These are phyloP conservation scores for Lithophane leautieri DNA, from an alignment of 2,888 invertebrate genomes.

Conservation along the genomic window DNA sequence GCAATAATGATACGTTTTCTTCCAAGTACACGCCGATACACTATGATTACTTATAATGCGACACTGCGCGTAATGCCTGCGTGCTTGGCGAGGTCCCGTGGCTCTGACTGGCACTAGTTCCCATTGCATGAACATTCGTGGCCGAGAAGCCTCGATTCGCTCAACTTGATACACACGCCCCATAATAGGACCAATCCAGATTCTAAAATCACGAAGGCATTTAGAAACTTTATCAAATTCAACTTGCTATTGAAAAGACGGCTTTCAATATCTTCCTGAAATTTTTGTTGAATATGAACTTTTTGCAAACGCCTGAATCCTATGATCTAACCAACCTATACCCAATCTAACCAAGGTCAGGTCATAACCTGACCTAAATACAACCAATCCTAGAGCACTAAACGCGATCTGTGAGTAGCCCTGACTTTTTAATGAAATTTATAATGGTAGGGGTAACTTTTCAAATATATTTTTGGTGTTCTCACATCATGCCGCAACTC, in stretches of 20 bases:
- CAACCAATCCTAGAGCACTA: neutral
- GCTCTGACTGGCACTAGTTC: conserved; percentile 33
- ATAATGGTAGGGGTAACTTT: too few species aligned
- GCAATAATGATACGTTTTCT: conserved; percentile 20
- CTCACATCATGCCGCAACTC: too few species aligned
- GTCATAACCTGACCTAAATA: neutral
- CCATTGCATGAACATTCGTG: conserved; percentile 41
- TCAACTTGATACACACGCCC: conserved; percentile 36
- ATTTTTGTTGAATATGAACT: too few species aligned
- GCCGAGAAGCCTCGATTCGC: conserved; percentile 66
- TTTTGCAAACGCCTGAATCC: neutral
- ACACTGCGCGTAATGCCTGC: conserved; percentile 34
- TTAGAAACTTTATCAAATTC: neutral
- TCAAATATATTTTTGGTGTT: too few species aligned
- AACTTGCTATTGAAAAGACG: neutral
- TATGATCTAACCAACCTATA: neutral
- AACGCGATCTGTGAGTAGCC: neutral
- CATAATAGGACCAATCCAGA: conserved; percentile 12
- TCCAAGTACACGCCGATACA: conserved; percentile 30
- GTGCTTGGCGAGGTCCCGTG: conserved; percentile 35
- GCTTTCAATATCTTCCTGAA: neutral
- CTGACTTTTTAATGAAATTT: too few species aligned
- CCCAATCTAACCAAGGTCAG: too few species aligned
- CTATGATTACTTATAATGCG: conserved; percentile 48
- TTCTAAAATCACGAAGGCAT: conserved; percentile 31